Conservation (phyloP, 2,888 invertebrate genomes). For the Aspidiotus rigidus region DNA sequence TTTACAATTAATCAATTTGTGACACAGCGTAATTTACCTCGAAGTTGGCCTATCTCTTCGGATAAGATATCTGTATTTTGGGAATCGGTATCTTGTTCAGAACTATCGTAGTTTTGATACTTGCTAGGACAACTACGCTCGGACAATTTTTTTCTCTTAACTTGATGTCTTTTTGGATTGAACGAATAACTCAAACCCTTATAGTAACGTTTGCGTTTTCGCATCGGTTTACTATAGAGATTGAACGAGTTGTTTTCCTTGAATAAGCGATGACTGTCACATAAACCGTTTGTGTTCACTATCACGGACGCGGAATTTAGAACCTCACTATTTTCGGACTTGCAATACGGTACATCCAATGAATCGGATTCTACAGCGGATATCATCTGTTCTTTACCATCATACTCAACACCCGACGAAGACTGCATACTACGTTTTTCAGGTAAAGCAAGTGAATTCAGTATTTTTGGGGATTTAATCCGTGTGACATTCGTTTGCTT, state of each 20-base stretch:
- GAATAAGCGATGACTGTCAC: not conserved
- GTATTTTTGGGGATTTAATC: constrained; percentile 8
- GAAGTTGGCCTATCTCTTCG: constrained; percentile 8
- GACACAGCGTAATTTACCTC: not conserved
- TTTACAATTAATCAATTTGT: not conserved
- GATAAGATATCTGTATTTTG: constrained; percentile 18
- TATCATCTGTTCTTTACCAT: not conserved
- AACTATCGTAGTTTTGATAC: constrained; percentile 11
- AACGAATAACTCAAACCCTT: constrained; percentile 39
- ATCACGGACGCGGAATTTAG: not conserved
- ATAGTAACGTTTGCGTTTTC: constrained; percentile 37
- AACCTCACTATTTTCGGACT: not conserved
- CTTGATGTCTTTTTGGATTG: constrained; percentile 33
- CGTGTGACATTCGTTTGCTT: not conserved
- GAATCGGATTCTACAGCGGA: not conserved
- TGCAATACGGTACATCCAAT: not conserved
- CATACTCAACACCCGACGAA: not conserved
- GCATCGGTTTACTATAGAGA: constrained; percentile 37
- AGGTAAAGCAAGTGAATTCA: constrained; percentile 1
- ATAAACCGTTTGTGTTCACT: constrained; percentile 10
- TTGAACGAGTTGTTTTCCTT: constrained; percentile 30
- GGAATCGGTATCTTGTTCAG: constrained; percentile 23
- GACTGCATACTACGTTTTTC: not conserved
- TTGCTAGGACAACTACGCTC: constrained; percentile 1
- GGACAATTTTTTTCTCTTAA: constrained; percentile 8